A percentile compares a stretch with the other conserved stretches of the same genome.
Evolutionary conservation across 1,140 invertebrate genomes (phyloP).

Genomic region (Tribolium castaneum): DNA sequence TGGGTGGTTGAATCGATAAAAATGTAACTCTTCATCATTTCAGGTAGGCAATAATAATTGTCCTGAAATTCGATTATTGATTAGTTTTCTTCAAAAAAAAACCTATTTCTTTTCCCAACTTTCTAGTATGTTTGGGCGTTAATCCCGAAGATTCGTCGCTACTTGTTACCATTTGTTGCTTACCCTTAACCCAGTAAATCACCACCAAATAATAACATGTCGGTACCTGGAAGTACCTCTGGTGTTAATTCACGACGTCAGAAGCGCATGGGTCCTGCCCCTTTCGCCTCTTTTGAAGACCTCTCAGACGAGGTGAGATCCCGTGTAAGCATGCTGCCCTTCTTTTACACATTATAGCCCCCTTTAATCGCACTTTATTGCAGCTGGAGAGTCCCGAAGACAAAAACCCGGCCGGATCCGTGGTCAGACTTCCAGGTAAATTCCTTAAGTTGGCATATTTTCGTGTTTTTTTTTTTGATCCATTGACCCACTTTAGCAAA

Average conservation of each 20-base stretch:
- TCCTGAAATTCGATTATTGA: no score
- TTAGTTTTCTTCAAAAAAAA: no score
- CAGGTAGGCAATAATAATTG: no score
- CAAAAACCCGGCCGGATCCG: constrained; percentile 63
- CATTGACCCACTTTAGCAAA: no score
- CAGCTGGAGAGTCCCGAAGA: constrained; percentile 72
- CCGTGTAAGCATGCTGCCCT: constrained; percentile 66
- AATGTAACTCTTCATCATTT: neutral
- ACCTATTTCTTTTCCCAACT: no score
- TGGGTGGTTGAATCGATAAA: neutral
- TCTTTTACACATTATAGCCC: neutral
- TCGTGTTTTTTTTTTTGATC: no score
- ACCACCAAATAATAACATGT: constrained; percentile 25
- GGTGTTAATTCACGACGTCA: constrained; percentile 62
- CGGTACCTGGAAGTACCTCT: constrained; percentile 46
- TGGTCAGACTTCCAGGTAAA: constrained; percentile 71
- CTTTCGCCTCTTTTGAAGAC: constrained; percentile 93
- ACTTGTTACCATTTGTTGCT: constrained; percentile 39
- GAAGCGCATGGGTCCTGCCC: constrained; percentile 86
- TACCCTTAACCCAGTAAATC: constrained; percentile 43
- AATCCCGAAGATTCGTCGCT: neutral
- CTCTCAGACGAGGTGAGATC: constrained; percentile 83
- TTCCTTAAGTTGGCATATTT: no score
- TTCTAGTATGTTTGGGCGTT: constrained; percentile 20
- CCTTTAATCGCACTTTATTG: constrained; percentile 53